phyloP scores from a whole-genome alignment of 1,140 invertebrate species.

The Pachypsylla venusta region DNA sequence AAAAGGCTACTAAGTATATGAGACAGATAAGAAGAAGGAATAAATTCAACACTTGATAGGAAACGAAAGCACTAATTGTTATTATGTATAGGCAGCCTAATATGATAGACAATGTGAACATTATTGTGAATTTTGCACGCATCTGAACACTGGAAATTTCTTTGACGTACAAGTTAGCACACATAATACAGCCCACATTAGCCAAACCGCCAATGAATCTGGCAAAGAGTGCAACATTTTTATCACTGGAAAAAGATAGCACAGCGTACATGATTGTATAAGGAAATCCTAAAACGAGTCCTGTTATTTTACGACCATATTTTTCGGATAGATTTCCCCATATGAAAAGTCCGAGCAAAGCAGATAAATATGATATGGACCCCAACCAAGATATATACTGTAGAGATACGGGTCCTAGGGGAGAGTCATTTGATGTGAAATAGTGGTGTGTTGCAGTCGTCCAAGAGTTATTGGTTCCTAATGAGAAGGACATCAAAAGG shows the following conservation, averaged over 20 bases:
- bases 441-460: not conserved
- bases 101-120: not conserved
- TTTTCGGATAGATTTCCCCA: constrained; percentile 6
- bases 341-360: not conserved
- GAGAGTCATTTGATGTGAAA: not conserved
- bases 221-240: not conserved
- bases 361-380: not conserved
- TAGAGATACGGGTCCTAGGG: not conserved
- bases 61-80: not conserved
- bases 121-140: not conserved
- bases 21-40: not conserved
- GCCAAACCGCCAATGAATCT: not conserved
- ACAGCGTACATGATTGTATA: not conserved
- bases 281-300: not conserved
- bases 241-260: not conserved
- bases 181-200: constrained; percentile 5
- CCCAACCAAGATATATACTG: not conserved
- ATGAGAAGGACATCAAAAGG: not conserved
- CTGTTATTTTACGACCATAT: not conserved
- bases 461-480: not conserved
- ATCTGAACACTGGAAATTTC: not conserved
- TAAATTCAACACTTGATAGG: not conserved
- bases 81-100: not conserved
- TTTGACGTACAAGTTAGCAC: not conserved
- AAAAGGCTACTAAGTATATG: not conserved